Evolutionary conservation across 2,888 invertebrate genomes (phyloP).

Genomic region (Trissolcus brochymenae): DNA sequence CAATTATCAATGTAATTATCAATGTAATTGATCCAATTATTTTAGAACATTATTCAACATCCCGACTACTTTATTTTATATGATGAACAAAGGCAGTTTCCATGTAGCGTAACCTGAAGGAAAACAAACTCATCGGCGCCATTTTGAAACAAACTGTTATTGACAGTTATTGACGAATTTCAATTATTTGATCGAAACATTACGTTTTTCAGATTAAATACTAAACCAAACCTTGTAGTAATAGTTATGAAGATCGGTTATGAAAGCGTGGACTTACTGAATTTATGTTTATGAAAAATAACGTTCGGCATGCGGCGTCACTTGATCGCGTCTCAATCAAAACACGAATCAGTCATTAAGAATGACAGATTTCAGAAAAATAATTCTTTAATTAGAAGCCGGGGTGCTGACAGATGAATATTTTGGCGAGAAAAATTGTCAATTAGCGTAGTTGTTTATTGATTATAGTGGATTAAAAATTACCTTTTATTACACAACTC

Average conservation of each 20-base stretch:
- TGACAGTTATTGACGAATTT: too few species aligned
- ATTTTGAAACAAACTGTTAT: background rate
- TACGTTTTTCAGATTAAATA: background rate
- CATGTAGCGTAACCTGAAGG: background rate
- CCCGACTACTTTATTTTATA: too few species aligned
- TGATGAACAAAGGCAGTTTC: background rate
- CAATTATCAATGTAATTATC: background rate
- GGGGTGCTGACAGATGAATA: too few species aligned
- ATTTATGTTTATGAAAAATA: background rate
- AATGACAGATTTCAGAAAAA: background rate
- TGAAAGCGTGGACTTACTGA: background rate
- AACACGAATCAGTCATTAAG: background rate
- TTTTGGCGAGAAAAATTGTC: too few species aligned
- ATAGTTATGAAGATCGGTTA: background rate
- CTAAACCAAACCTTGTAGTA: background rate
- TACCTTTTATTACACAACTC: slow-evolving; percentile 3
- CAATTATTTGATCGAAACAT: background rate
- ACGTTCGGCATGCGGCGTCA: slow-evolving; percentile 2
- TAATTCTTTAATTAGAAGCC: background rate
- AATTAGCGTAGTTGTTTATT: background rate
- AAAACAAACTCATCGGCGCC: background rate
- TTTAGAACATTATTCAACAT: too few species aligned
- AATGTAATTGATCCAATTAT: background rate
- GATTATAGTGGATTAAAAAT: background rate
- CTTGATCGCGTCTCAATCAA: background rate